phyloP scores from a whole-genome alignment of 2,113 vertebrate species.

The Vulpes vulpes region DNA sequence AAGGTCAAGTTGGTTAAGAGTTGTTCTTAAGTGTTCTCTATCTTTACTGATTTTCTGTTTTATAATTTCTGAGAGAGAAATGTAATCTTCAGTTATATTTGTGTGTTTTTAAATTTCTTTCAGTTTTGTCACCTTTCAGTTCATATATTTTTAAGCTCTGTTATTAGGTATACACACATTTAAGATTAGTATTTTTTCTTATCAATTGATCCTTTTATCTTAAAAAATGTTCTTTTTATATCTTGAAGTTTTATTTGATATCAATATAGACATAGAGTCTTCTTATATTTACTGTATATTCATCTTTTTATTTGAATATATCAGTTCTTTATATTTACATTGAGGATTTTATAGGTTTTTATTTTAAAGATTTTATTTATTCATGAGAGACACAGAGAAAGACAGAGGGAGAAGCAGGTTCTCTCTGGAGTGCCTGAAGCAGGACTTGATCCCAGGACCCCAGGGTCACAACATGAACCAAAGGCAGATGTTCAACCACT shows the following conservation, averaged over 20 bases:
- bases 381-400: too few relatives aligned
- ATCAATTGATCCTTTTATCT: not conserved
- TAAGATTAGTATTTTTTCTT: not conserved
- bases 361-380: too few relatives aligned
- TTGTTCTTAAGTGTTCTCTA: not conserved
- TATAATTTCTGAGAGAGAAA: constrained; percentile 13
- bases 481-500: too few relatives aligned
- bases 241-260: constrained; percentile 1
- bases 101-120: not conserved
- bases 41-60: not conserved
- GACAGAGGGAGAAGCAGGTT: too few relatives aligned
- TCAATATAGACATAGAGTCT: not conserved
- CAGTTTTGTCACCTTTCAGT: not conserved
- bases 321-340: not conserved
- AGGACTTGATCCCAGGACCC: too few relatives aligned
- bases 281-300: not conserved
- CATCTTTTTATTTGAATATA: not conserved
- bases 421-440: too few relatives aligned
- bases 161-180: not conserved
- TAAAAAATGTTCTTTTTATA: not conserved
- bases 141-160: constrained; percentile 4
- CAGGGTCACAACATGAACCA: too few relatives aligned
- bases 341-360: not conserved
- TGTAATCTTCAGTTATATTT: not conserved
- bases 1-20: not conserved